Evolutionary conservation across 1,140 invertebrate species (phyloP), one percentile per base, ranked within the genome.

Genomic region (Cherax destructor): DNA sequence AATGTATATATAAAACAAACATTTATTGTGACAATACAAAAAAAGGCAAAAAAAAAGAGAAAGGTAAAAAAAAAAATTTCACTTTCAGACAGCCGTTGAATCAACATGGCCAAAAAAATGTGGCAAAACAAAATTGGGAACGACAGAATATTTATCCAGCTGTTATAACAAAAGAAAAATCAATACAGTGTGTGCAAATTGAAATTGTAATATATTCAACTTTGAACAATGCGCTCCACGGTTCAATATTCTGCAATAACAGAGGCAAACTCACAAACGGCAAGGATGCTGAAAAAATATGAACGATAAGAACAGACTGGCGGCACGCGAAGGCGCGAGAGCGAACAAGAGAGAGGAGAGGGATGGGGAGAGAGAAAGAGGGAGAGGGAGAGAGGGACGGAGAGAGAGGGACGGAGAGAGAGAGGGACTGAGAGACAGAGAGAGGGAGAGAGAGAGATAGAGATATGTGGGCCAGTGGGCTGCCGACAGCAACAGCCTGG

Each of bases 211-310:
- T 74, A 74, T 74, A 74, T 74, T 74, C 69, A 24, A 11, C 21
- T 30, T 24, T 74, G 69, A 74, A 74, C 69, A 74, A 74, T 74
- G 11, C 69, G n/a, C n/a, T 65, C 69, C n/a, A 11, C n/a, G 7
- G 69, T 74, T 74, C 61, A 69, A 74, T 74, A 74, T 74, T 30
- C 69, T 30, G 1, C 69, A 74, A 74, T 74, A 74, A 74, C 69
- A 74, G 21, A 24, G 21, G 24, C 16, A 69, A 69, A 69, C 21
- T 69, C 65, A 13, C 1, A 69, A 69, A 21, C 18, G 65, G 65
- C 21, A 69, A 69, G 65, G 65, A 21, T 69, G 65, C 52, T 21
- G 61, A 65, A 65, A 65, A 65, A 65, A 65, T 65, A 65, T 65
- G 7, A n/a, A 11, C 9, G 24, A 30, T 74, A n/a, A 69, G 65